Conservation (phyloP, 2,888 invertebrate genomes). For the Prenolepis imparis region DNA sequence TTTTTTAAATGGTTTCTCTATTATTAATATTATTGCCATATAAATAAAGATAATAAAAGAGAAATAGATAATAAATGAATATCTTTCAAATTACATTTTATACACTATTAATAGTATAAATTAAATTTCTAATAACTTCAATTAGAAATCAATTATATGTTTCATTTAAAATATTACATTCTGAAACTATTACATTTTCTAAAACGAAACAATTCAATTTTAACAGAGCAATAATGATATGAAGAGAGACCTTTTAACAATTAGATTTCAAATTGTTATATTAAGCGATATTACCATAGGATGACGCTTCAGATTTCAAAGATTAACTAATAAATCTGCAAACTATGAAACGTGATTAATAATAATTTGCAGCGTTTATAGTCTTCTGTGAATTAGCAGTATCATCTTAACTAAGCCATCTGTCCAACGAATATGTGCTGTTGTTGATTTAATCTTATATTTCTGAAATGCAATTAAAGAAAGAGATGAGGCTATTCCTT, state of each 20-base stretch:
- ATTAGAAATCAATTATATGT: no score
- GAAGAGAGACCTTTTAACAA: neutral
- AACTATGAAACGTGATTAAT: conserved; percentile 47
- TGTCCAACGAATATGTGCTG: neutral
- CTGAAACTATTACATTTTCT: neutral
- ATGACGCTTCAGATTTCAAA: neutral
- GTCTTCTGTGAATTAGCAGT: conserved; percentile 21
- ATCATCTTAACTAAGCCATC: conserved; percentile 39
- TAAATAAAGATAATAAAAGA: neutral
- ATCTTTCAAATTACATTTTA: neutral
- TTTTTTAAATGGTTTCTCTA: neutral
- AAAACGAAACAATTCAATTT: conserved; percentile 13
- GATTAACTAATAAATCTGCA: conserved; percentile 34
- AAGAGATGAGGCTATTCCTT: conserved; percentile 14
- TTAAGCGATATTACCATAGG: neutral
- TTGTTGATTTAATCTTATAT: conserved; percentile 39
- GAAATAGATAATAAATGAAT: neutral
- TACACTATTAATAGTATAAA: neutral
- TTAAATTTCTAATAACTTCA: neutral
- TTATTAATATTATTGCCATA: neutral
- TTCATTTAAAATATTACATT: neutral
- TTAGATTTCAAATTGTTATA: neutral
- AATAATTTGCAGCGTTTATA: conserved; percentile 1
- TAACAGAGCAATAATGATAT: neutral
- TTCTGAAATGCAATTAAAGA: conserved; percentile 29